Conservation (phyloP, 2,113 vertebrate genomes). For the Grammomys dolichurus region DNA sequence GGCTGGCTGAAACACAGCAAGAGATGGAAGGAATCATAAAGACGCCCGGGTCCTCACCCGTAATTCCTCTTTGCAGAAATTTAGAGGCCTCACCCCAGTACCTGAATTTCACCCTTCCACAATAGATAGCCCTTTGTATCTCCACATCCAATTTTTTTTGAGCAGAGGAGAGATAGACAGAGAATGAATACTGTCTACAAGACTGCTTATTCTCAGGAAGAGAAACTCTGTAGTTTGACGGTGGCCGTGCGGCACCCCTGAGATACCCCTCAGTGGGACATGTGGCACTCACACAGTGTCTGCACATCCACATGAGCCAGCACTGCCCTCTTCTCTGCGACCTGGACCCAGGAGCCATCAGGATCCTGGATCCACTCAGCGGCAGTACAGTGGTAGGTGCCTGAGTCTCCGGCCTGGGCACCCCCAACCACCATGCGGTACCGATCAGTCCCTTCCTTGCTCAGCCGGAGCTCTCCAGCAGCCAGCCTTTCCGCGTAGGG, state of each 20-base stretch:
- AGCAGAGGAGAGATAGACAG: background rate
- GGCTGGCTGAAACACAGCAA: constrained; percentile 85
- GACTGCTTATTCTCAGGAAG: background rate
- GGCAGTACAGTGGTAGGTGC: constrained; percentile 92
- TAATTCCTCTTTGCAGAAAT: background rate
- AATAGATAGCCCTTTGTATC: background rate
- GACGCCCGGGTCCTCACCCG: background rate
- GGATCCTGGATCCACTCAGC: constrained; percentile 93
- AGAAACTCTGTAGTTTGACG: background rate
- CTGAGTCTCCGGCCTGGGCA: constrained; percentile 87
- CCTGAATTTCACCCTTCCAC: background rate
- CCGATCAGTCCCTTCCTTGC: constrained; percentile 87
- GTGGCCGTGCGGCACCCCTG: background rate
- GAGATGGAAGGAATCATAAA: too few species aligned
- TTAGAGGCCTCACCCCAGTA: background rate
- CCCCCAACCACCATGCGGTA: constrained; percentile 90
- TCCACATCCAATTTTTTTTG: background rate
- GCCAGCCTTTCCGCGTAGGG: constrained; percentile 87
- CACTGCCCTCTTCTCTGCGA: constrained; percentile 90
- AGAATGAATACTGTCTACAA: background rate
- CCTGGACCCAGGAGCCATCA: constrained; percentile 91
- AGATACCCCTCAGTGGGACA: background rate
- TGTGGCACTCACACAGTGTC: constrained; percentile 88
- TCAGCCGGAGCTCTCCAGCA: constrained; percentile 88
- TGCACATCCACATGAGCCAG: constrained; percentile 91